Base-by-base conservation (phyloP, 2,113 vertebrate species). In the Galeopterus variegatus region DNA sequence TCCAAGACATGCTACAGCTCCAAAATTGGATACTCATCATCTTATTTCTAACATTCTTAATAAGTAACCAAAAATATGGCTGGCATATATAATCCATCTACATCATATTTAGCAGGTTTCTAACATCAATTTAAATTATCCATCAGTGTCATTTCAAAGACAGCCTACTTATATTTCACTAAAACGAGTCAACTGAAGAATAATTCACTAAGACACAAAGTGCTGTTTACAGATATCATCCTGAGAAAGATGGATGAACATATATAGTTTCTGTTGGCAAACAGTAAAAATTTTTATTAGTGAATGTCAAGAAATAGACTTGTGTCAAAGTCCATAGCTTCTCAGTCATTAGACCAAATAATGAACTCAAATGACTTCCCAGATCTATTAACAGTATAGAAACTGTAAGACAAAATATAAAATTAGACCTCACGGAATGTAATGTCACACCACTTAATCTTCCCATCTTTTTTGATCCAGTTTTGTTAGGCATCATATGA, bases 1-100 rank as follows among this genome's bases (percentile, higher is more conserved):
- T 92, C 58, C 60, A 97, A 79, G 28, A 94, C 62, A 92, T 56
- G 75, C 48, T 82, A 91, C 77, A 85, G 94, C 62, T 94, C 77
- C 69, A 93, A 90, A 94, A 96, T 1, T 80, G 70, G 56, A 92
- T 83, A 28, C 36, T 93, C 36, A 0, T 91, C 81, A 95, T 93
- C 56, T 96, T 95, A 92, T 90, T 79, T 97, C 96, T 90, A 98
- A 84, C 69, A 97, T 92, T 92, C 92, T 70, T 97, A 91, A 48
- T 97, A 95, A 1, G 1, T 97, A 97, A 97, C 95, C 81, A 93
- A 93, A 97, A 97, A 85, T 92, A 96, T 33, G 81, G 95, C 2
- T 94, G 94, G 88, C 85, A 95, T 69, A 86, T 67, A 86, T 67
- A 75, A 76, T 2, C 8, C 77, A 98, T 83, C 80, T 89, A 50